Evolutionary conservation across 2,888 invertebrate species (phyloP).

Genomic region (Mythimna loreyi): DNA sequence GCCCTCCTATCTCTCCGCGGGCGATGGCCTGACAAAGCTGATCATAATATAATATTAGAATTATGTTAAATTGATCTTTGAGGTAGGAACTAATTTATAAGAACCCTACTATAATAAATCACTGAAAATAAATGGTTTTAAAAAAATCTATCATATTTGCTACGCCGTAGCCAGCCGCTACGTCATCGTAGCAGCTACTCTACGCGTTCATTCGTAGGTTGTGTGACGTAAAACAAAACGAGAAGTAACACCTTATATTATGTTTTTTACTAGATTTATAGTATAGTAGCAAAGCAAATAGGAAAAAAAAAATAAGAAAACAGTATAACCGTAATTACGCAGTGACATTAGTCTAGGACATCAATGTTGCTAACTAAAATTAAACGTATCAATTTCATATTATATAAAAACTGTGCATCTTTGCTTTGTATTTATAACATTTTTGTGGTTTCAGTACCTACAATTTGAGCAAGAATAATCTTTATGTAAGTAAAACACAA

Average conservation of each 20-base stretch:
- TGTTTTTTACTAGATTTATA: too few species aligned
- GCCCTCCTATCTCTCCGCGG: constrained; percentile 21
- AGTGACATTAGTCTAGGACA: too few species aligned
- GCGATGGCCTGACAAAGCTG: constrained; percentile 37
- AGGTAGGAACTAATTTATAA: background rate
- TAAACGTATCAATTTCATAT: too few species aligned
- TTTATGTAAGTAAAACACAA: background rate
- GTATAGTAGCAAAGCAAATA: too few species aligned
- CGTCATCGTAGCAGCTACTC: constrained; percentile 12
- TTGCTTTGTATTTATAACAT: background rate
- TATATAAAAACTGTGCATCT: too few species aligned
- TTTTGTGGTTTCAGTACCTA: background rate
- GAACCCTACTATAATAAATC: background rate
- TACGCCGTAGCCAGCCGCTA: constrained; percentile 30
- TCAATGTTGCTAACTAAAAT: too few species aligned
- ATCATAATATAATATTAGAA: constrained; percentile 36
- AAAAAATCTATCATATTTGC: background rate
- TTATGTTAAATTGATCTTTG: constrained; percentile 15
- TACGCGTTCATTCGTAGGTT: background rate
- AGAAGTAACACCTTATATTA: too few species aligned
- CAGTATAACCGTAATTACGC: too few species aligned
- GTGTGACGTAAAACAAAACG: too few species aligned
- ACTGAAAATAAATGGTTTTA: background rate
- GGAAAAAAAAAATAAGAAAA: too few species aligned
- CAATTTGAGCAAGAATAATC: background rate